Percentiles rank a stretch among this genome's conserved stretches.
phyloP scores from a whole-genome alignment of 1,140 invertebrate genomes.

The Anastrepha obliqua region DNA sequence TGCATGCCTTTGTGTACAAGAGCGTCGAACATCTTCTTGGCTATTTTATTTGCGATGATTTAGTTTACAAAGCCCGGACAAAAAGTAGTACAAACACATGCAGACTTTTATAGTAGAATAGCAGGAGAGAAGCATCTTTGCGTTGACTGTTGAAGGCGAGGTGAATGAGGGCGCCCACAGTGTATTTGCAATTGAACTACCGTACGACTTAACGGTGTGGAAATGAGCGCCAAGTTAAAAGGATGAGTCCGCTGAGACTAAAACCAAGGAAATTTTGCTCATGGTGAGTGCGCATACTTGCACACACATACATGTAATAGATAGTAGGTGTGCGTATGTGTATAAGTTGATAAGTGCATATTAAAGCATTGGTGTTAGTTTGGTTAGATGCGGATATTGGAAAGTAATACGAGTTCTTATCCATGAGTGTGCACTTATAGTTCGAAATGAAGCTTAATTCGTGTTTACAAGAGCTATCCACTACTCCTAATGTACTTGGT shows the following conservation, averaged over 20 bases:
- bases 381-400: slow-evolving; percentile 28
- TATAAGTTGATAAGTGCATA: slow-evolving; percentile 6
- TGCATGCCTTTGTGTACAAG: not conserved
- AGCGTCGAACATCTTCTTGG: slow-evolving; percentile 27
- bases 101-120: not conserved
- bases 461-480: not conserved
- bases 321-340: not conserved
- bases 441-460: slow-evolving; percentile 34
- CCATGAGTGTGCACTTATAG: not conserved
- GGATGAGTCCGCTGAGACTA: not conserved
- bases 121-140: not conserved
- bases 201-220: slow-evolving; percentile 38
- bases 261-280: not conserved
- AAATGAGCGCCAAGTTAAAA: slow-evolving; percentile 27
- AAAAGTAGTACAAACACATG: not conserved
- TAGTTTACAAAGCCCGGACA: slow-evolving; percentile 19
- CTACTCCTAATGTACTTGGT: not conserved
- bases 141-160: not conserved
- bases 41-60: slow-evolving; percentile 50
- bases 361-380: slow-evolving; percentile 14
- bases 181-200: slow-evolving; percentile 26
- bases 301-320: not conserved
- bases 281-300: not conserved
- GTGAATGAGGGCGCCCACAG: not conserved
- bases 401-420: slow-evolving; percentile 10